These are phyloP conservation scores for Fundulus diaphanus DNA, from an alignment of 2,797 vertebrate species.

Conservation along the genomic window DNA sequence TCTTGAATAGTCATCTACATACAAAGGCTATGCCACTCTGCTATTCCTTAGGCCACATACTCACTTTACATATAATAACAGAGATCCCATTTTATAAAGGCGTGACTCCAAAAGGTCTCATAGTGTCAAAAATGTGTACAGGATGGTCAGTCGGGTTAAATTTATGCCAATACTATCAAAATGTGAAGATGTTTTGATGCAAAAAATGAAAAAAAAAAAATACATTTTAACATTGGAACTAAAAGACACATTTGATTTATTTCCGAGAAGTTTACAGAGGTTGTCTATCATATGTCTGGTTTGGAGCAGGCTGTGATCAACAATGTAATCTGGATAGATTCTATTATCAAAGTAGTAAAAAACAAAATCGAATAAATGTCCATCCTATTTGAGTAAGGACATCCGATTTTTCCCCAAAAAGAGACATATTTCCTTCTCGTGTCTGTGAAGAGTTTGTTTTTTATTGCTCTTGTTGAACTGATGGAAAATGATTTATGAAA, in stretches of 20 bases:
- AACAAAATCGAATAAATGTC: neutral
- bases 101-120: neutral
- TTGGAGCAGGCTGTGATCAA: neutral
- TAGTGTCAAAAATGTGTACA: too few species aligned
- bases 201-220: neutral
- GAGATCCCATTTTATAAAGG: neutral
- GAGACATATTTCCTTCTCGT: neutral
- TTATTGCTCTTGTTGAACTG: neutral
- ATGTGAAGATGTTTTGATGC: neutral
- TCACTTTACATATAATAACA: neutral
- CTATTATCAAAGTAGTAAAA: neutral
- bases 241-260: neutral
- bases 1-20: too few species aligned
- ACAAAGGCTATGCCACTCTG: neutral
- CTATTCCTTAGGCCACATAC: neutral
- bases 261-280: neutral
- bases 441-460: neutral
- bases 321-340: neutral
- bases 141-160: neutral
- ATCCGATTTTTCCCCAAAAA: neutral
- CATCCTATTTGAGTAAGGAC: neutral
- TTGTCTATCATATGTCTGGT: neutral
- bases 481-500: neutral
- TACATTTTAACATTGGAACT: neutral
- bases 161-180: neutral